Evolutionary conservation across 92 coral and sea anemone species (phyloP).

Genomic region (Zoanthus sansibaricus): DNA sequence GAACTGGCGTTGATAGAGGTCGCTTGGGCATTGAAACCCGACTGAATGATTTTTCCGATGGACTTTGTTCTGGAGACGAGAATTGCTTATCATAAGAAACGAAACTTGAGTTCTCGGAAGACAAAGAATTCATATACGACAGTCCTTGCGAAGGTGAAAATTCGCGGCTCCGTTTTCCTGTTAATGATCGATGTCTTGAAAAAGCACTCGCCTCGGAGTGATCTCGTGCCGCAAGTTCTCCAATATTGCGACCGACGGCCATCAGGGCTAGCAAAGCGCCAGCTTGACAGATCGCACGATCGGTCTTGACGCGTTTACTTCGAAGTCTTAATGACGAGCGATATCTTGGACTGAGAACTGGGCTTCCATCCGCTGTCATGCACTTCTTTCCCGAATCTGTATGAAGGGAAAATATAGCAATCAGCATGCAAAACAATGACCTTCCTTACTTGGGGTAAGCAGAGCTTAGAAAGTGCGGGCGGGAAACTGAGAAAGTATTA

Average conservation of each 20-base stretch:
- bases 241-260: slow-evolving; percentile 36
- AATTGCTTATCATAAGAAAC: slow-evolving; percentile 40
- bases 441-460: too few species aligned
- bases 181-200: slow-evolving; percentile 73
- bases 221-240: slow-evolving; percentile 19
- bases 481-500: too few species aligned
- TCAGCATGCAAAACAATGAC: too few species aligned
- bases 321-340: slow-evolving; percentile 35
- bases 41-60: slow-evolving; percentile 56
- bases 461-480: too few species aligned
- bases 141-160: slow-evolving; percentile 64
- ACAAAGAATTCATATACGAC: slow-evolving; percentile 79
- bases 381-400: slow-evolving; percentile 40
- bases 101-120: slow-evolving; percentile 64
- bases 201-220: slow-evolving; percentile 45
- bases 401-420: neutral
- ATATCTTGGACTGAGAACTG: slow-evolving; percentile 46
- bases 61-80: slow-evolving; percentile 55
- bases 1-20: slow-evolving; percentile 88
- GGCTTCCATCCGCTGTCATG: slow-evolving; percentile 76
- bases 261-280: slow-evolving; percentile 27
- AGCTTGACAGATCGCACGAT: slow-evolving; percentile 34
- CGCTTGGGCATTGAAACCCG: slow-evolving; percentile 53
- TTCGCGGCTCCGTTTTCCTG: slow-evolving; percentile 81
- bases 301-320: slow-evolving; percentile 42